Evolutionary conservation across 2,113 vertebrate genomes (phyloP), one percentile per base, ranked within the genome.

Genomic region (Talpa occidentalis): DNA sequence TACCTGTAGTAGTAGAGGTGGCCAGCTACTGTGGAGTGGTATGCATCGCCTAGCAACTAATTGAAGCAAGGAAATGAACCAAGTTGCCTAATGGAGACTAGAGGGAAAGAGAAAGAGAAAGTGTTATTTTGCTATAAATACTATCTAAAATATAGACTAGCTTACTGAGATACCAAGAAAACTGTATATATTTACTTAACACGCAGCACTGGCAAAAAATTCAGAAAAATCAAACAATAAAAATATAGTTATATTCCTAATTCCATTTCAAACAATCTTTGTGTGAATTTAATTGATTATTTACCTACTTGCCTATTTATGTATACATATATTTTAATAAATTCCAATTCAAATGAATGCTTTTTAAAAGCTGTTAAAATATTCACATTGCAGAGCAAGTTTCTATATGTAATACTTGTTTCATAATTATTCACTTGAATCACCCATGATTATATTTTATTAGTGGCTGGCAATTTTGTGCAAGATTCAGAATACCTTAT

Each of bases 11-110:
- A 70, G 30, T 17, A 28, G 56, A 83, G 82, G 24, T 42, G 87
- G 52, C 64, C 77, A 95, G 59, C 10, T 93, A 81, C 67, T 83
- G 59, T 47, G 82, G 47, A 44, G 77, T 44, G 47, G 6, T 9
- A 64, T 62, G 19, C 15, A 86, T 85, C 83, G 74, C 79, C 92
- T 93, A 94, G 67, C 44, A 96, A 94, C 15, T 1, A 0, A 79
- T 72, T 35, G 60, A 96, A 97, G 83, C 67, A 52, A 81, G 72
- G 70, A n/a, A 94, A 62, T 32, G 74, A 91, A 87, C 60, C 0
- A 0, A 74, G 24, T 32, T 95, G 82, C 89, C 52, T 90, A 14
- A n/a, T 47, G 83, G 88, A 94, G 54, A 89, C 87, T 94, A 30
- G 35, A 77, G 62, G 12, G 21, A 79, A 52, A 32, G 5, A 17